These are phyloP conservation scores for Hanleya hanleyi DNA, from an alignment of 2,888 invertebrate genomes.

Conservation along the genomic window DNA sequence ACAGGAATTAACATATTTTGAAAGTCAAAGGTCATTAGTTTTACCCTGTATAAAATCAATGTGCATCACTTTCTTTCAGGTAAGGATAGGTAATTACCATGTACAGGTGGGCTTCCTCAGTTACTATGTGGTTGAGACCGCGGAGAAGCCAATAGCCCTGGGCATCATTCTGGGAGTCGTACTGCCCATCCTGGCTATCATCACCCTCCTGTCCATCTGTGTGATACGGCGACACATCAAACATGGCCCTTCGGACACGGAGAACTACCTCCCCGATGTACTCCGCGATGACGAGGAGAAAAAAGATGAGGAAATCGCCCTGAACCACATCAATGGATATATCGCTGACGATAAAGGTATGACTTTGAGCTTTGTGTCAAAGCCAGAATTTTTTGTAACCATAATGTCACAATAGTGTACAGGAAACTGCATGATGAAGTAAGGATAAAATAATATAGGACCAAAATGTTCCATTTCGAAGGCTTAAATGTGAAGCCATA, in stretches of 20 bases:
- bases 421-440: no score
- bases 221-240: constrained; percentile 62
- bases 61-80: constrained; percentile 34
- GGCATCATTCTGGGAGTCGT: constrained; percentile 68
- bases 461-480: no score
- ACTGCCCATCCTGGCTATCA: constrained; percentile 63
- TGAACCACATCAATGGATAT: constrained; percentile 58
- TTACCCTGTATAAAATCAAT: background rate
- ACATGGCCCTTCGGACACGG: constrained; percentile 49
- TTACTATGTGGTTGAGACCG: constrained; percentile 47
- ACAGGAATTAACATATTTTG: no score
- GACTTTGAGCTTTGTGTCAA: no score
- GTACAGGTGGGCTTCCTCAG: constrained; percentile 54
- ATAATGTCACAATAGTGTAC: no score
- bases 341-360: constrained; percentile 54
- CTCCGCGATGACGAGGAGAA: constrained; percentile 60
- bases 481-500: no score
- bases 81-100: constrained; percentile 55
- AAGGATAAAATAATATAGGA: no score
- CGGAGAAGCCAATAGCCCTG: constrained; percentile 56
- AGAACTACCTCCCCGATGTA: constrained; percentile 64
- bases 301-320: constrained; percentile 54
- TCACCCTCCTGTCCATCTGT: constrained; percentile 61
- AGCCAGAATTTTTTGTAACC: no score
- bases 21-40: background rate